These are phyloP conservation scores for Halesus radiatus DNA, from an alignment of 1,140 invertebrate species.

Conservation along the genomic window DNA sequence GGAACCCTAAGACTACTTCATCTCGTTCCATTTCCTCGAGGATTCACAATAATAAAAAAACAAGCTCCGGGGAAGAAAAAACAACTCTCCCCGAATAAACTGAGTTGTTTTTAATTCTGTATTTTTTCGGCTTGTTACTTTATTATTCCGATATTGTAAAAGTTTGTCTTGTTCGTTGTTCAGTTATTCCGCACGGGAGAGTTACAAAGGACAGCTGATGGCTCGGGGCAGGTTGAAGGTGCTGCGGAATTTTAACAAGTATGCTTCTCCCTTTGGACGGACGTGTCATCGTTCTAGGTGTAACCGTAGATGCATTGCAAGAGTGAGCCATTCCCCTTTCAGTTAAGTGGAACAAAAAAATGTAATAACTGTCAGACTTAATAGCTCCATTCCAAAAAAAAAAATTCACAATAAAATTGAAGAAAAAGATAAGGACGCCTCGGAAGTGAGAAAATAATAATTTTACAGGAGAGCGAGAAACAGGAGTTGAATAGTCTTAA, in stretches of 20 bases:
- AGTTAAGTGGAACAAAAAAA: too few relatives aligned
- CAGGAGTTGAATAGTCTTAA: too few relatives aligned
- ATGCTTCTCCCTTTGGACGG: neutral
- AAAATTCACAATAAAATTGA: too few relatives aligned
- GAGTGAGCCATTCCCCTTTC: neutral
- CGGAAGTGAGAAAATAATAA: too few relatives aligned
- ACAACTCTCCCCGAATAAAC: constrained; percentile 13
- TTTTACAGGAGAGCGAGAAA: too few relatives aligned
- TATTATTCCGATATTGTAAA: constrained; percentile 56
- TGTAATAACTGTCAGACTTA: too few relatives aligned
- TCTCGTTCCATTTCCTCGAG: neutral
- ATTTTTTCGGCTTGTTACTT: constrained; percentile 17
- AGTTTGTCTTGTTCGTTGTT: constrained; percentile 39
- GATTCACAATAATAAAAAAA: constrained; percentile 18
- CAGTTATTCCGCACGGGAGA: constrained; percentile 56
- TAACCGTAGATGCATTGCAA: neutral
- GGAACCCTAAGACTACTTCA: neutral
- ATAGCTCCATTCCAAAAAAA: too few relatives aligned
- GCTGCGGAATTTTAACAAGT: constrained; percentile 23
- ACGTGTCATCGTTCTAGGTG: neutral
- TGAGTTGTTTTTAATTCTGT: constrained; percentile 1
- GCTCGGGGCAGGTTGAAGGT: constrained; percentile 31
- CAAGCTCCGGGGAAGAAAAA: neutral
- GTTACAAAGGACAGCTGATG: constrained; percentile 50
- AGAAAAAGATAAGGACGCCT: too few relatives aligned